Base-by-base conservation (phyloP, 1,140 invertebrate genomes). In the Orius insidiosus region DNA sequence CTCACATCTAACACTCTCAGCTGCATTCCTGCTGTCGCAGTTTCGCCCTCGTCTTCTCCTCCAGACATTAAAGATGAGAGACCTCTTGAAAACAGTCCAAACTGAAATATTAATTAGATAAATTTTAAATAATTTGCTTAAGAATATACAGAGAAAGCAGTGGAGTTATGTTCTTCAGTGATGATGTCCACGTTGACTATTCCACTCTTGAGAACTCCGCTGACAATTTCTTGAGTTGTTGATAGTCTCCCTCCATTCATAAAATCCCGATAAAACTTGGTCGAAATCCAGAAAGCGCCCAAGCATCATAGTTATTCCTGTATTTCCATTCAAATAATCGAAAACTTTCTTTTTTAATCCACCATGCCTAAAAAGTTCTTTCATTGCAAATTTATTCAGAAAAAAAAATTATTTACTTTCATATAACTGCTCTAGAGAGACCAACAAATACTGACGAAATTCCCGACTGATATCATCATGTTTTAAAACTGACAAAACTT, bases 11-110 rank as follows among this genome's bases (percentile, higher is more conserved):
- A 63, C 1, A 92, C 64, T 1, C 73, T 74, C 2, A 92, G 66
- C 58, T 87, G 79, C 75, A 93, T 83, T 16, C 87, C 88, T 0
- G 80, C 68, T 7, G 68, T 56, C 46, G 68, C 62, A 2, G 59
- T 59, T 10, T 53, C 53, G 41, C 58, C 62, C 0, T 56, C 53
- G 45, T 75, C 72, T 0, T 72, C 67, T 0, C 57, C 59, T 2
- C 63, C 58, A 0, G 47, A 36, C 14, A 75, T 65, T 47, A 85
- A 70, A 24, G 71, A 72, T 5, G 70, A 67, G 9, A 93, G 61
- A 2, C 85, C 86, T 32, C 74, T 74, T 15, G 85, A 80, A 66
- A 85, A 90, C 1, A 90, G 60, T 14, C 82, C 84, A 52, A 90
- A 63, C 75, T 79, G 56, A 15, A 65, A 68, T 54, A 45, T 15